Evolutionary conservation across 2,797 vertebrate species (phyloP).

Genomic region (Melanitta fusca): DNA sequence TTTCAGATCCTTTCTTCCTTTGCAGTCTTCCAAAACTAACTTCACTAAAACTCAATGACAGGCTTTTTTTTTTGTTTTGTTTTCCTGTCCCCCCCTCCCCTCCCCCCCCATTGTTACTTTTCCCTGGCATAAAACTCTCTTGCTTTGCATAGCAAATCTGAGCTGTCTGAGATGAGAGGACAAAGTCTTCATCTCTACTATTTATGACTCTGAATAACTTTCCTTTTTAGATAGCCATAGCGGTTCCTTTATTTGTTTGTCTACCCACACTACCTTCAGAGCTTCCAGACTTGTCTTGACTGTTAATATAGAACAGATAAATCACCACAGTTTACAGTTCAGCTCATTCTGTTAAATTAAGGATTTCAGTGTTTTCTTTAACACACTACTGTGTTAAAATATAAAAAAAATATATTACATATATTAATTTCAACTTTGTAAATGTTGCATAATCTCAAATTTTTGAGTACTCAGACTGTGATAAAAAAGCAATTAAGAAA

Average conservation of each 20-base stretch:
- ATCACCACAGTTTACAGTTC: not conserved
- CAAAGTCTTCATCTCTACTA: not conserved
- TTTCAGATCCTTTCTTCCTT: not conserved
- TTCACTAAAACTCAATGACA: not conserved
- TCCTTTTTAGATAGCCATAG: not conserved
- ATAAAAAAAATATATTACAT: conserved; percentile 6
- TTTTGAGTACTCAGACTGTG: conserved; percentile 11
- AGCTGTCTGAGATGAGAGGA: not conserved
- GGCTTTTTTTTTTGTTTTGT: no score
- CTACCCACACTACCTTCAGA: not conserved
- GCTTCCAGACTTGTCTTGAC: not conserved
- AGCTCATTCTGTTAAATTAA: not conserved
- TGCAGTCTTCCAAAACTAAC: not conserved
- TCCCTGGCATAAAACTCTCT: not conserved
- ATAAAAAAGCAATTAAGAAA: conserved; percentile 48
- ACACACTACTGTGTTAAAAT: no score
- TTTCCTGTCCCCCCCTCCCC: no score
- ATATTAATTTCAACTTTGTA: conserved; percentile 66
- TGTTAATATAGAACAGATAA: not conserved
- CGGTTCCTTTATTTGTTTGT: not conserved
- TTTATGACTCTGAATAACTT: not conserved
- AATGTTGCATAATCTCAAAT: conserved; percentile 60
- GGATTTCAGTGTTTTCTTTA: not conserved
- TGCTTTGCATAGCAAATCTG: not conserved
- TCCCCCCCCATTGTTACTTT: not conserved